A percentile compares a stretch with the other conserved stretches of the same genome.
These are phyloP conservation scores for Patella depressa DNA, from an alignment of 2,888 invertebrate genomes.

Conservation along the genomic window DNA sequence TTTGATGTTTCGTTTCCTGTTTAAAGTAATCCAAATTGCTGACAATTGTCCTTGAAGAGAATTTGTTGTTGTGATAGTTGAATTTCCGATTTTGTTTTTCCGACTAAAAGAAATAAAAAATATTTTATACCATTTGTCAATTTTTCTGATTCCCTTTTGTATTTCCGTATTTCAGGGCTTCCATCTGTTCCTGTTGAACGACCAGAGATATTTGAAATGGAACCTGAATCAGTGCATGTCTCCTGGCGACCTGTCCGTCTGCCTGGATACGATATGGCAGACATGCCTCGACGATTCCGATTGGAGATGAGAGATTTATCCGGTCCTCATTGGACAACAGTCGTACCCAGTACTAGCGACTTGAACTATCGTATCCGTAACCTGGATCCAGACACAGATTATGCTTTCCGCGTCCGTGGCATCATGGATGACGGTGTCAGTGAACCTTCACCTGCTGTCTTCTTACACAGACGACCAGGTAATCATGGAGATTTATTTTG, in stretches of 20 bases:
- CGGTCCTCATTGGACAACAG: conserved; percentile 49
- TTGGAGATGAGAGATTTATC: conserved; percentile 52
- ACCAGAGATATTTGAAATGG: conserved; percentile 59
- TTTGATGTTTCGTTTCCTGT: no score
- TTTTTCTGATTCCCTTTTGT: neutral
- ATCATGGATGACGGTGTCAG: conserved; percentile 92
- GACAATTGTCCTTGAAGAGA: no score
- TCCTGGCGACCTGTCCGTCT: conserved; percentile 59
- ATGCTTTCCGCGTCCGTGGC: conserved; percentile 94
- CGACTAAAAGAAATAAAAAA: no score
- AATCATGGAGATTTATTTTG: conserved; percentile 19
- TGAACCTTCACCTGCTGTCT: conserved; percentile 92
- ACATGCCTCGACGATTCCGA: conserved; percentile 20
- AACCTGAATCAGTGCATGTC: conserved; percentile 56
- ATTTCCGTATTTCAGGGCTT: conserved; percentile 37
- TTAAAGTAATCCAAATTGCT: no score
- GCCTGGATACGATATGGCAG: conserved; percentile 27
- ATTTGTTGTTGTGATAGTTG: no score
- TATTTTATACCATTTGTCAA: neutral
- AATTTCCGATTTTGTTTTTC: no score
- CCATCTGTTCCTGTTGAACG: conserved; percentile 55
- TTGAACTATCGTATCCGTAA: conserved; percentile 57
- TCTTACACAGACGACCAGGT: conserved; percentile 59
- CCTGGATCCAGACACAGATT: conserved; percentile 91
- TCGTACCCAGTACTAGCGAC: conserved; percentile 48